A percentile compares a stretch with the other conserved stretches of the same genome.
Evolutionary conservation across 2,113 vertebrate genomes (phyloP).

Genomic region (Oreochromis tanganicae): DNA sequence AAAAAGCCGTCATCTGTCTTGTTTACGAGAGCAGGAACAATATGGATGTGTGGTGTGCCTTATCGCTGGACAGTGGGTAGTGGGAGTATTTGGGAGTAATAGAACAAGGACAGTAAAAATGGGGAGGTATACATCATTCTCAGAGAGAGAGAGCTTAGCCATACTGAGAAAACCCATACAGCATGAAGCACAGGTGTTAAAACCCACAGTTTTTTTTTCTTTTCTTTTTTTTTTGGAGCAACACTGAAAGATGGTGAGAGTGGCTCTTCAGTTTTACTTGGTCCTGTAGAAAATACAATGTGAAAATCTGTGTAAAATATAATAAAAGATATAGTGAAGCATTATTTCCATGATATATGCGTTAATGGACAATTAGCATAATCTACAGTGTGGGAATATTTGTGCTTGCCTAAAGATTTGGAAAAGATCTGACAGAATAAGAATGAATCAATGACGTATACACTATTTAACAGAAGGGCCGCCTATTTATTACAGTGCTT

Average conservation of each 20-base stretch:
- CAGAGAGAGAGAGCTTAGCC: not conserved
- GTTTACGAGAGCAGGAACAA: conserved; percentile 62
- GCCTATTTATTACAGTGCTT: not conserved
- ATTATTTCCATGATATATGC: not conserved
- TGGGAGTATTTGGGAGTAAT: not conserved
- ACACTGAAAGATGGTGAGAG: not conserved
- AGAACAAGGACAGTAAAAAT: conserved; percentile 29
- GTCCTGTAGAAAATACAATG: not conserved
- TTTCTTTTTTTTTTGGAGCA: not conserved
- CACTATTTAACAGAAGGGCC: not conserved
- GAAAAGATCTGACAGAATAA: not conserved
- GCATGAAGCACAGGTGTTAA: not conserved
- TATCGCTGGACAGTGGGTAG: conserved; percentile 28
- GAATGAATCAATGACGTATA: not conserved
- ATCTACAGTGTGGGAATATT: not conserved
- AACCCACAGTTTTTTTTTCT: not conserved
- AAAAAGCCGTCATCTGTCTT: conserved; percentile 59
- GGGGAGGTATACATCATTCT: conserved; percentile 26
- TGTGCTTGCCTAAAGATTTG: not conserved
- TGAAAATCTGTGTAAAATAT: not conserved
- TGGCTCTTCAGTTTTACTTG: not conserved
- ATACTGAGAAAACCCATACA: not conserved
- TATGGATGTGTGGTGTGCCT: conserved; percentile 44
- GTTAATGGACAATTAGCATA: not conserved
- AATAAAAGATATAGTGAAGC: not conserved